Evolutionary conservation across 2,888 invertebrate species (phyloP), one percentile per base, ranked within the genome.

Genomic region (Anticlea derivata): DNA sequence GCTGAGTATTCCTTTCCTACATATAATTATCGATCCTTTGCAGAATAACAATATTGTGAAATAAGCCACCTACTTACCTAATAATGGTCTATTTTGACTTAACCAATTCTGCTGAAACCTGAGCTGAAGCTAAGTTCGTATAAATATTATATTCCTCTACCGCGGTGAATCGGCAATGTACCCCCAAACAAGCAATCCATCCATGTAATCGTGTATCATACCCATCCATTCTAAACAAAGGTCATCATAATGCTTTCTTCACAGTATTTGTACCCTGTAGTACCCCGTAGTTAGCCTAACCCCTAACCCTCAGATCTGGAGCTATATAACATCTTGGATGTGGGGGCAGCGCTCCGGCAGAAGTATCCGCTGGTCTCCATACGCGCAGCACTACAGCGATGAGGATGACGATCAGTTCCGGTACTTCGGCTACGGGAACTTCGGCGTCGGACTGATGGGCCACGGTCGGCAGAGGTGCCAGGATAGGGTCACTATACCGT

Each of bases 401-500:
- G 75, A 79, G 59, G 60, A 73, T 23, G 75, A 79, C 59, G 60
- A 73, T 52, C 66, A 52, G 29, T 46, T 80, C 64, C 70, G 80
- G 52, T 86, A 86, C 73, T 78, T 76, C 59, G 86, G 86, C 1
- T 90, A 86, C 50, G 86, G 87, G 22, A 79, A 82, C 70, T 85
- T 75, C 52, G 84, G 86, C 0, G 62, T 73, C 0, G 78, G 84
- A 0, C 66, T 79, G 37, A 52, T 50, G 1, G 84, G 82, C 0
- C 78, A 70, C 20, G 86, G 87, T 0, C 64, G 91, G 27, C 85
- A 83, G 59, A 77, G 91, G 0, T 96, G 96, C 71, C 85, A 83
- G 7, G 96, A 96, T 73, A 92, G 94, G 38, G 93, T 96, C 37
- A 93, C 96, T 0, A 94, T 96, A 83, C 95, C 96, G 0, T 96